phyloP scores from a whole-genome alignment of 2,888 invertebrate genomes.

The Drosophila testacea region DNA sequence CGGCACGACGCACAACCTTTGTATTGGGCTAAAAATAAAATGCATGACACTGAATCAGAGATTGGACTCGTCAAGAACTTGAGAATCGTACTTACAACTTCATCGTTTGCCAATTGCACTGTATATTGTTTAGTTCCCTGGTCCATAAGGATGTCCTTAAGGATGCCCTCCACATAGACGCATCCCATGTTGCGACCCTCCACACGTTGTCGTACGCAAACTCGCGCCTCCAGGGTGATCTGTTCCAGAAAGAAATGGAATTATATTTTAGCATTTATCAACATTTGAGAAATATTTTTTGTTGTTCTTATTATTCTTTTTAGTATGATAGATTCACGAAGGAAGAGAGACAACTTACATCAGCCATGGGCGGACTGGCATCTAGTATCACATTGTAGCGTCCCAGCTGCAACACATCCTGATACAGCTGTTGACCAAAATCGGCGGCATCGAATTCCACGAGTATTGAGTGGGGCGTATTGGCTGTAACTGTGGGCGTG shows the following conservation, averaged over 20 bases:
- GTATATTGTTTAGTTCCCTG: slow-evolving; percentile 89
- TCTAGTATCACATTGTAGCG: slow-evolving; percentile 96
- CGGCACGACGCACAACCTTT: slow-evolving; percentile 92
- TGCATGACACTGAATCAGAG: neutral
- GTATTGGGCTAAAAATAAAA: slow-evolving; percentile 47
- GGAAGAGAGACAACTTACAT: slow-evolving; percentile 86
- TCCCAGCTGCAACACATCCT: slow-evolving; percentile 91
- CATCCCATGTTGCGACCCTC: slow-evolving; percentile 88
- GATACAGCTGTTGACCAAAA: slow-evolving; percentile 89
- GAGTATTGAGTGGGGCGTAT: slow-evolving; percentile 89
- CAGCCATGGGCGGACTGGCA: slow-evolving; percentile 94
- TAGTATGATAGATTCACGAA: no score
- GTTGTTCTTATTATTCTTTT: no score
- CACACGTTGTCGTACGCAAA: slow-evolving; percentile 90
- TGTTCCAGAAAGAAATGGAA: slow-evolving; percentile 83
- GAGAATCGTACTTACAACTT: slow-evolving; percentile 81
- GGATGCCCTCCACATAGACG: slow-evolving; percentile 94
- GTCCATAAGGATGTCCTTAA: slow-evolving; percentile 87
- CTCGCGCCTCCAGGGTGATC: slow-evolving; percentile 91
- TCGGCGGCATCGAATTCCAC: slow-evolving; percentile 93
- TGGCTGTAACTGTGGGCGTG: slow-evolving; percentile 37
- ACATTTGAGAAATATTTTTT: no score
- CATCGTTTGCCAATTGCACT: slow-evolving; percentile 86
- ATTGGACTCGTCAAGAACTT: neutral
- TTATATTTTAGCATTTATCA: neutral